Evolutionary conservation across 2,888 invertebrate genomes (phyloP), one percentile per base, ranked within the genome.

Genomic region (Nephrocerus scutellatus): DNA sequence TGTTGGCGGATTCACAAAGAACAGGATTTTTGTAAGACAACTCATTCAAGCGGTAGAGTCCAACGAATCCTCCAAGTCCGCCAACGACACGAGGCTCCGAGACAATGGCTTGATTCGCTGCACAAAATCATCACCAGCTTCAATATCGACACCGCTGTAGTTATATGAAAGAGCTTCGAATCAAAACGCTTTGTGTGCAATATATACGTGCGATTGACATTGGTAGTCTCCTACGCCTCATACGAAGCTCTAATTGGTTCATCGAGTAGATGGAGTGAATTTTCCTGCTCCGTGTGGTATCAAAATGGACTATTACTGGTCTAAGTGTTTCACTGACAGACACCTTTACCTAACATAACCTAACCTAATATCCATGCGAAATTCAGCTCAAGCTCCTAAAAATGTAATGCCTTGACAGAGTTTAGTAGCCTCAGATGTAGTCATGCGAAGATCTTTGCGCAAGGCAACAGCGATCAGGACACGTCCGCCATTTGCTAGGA

Each of bases 1-100:
- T 97, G 59, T 95, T 95, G 1, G 93, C 91, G 2, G 92, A 91
- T 46, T 93, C 89, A 12, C 96, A 90, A 2, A 98, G 70, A 14
- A 95, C 74, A 0, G 95, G 91, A 62, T 91, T 86, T 49, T 75
- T 75, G 49, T 81, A 80, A 12, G 57, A 55, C 3, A 59, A 39
- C 74, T 79, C 80, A 36, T 81, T 82, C 12, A 84, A 66, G 57
- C 93, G 92, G 70, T 96, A 93, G 9, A 95, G 73, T 0, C 92
- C 96, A 19, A 95, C 96, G 71, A 91, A 97, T 41, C 90, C 88
- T 15, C 97, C 97, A 38, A 96, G 74, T 3, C 80, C 74, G 1
- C 90, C 89, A 29, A 89, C 59, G 15, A 85, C 82, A 1, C 93
- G 93, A 1, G 76, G 64, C 79, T 76, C 6, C 81, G 79, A 0